Base-by-base conservation (phyloP, 2,113 vertebrate genomes). In the Brachypteracias leptosomus region DNA sequence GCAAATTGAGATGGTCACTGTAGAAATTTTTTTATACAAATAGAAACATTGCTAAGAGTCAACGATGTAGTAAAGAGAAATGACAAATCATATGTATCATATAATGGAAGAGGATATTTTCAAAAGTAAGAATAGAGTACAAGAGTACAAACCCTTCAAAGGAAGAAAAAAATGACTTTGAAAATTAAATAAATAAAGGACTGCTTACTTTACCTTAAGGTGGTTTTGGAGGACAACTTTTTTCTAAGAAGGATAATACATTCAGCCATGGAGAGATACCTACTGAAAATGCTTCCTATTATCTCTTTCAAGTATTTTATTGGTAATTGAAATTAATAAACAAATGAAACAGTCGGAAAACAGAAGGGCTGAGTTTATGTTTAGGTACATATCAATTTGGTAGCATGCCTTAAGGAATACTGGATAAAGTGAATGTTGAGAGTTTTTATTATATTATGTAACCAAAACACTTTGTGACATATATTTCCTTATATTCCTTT, bases 1-100 rank as follows among this genome's bases (percentile, higher is more conserved):
- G 24, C 2, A 78, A 66, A 87, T 61, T 52, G 35, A 68, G 9
- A 21, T 47, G 29, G 14, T 40, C 21, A n/a, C 19, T 44, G 51
- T 2, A 75, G 21, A 72, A 85, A 70, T 5, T 1, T 54, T 52
- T 95, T 65, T 49, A n/a, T 21, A 51, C 6, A n/a, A 51, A 68
- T 13, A 62, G 18, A n/a, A 84, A 73, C 17, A 8, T 63, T 92
- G 33, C 9, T 47, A 35, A 46, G 18, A 46, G 15, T 44, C 12
- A 74, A 5, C 22, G 9, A 18, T 58, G 19, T 13, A 62, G 18
- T 26, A 66, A 75, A 88, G 8, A 62, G 13, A 90, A 96, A 66
- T 1, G 0, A 40, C 0, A 2, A 68, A 67, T 59, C 5, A 33
- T 36, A 61, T 17, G 5, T 16, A 70, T 63, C 4, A 29, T 40